Evolutionary conservation across 1,140 invertebrate genomes (phyloP), one percentile per base, ranked within the genome.

Genomic region (Bombus ignitus): DNA sequence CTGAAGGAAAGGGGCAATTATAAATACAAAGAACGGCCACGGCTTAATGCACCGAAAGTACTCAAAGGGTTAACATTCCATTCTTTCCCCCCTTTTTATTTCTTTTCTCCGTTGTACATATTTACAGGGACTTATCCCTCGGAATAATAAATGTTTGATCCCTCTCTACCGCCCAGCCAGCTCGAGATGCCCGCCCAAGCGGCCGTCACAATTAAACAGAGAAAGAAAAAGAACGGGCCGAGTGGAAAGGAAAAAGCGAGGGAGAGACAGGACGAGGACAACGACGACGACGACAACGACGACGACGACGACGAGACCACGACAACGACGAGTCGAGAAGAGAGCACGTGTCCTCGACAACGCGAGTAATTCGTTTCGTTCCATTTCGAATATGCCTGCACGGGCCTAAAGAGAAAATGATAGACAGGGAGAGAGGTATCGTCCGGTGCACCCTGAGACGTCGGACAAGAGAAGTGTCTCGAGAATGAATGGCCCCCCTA

Each of bases 271-370:
- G 68, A 28, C 66, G 35, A 68, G 81, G n/a, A n/a, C n/a, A 73
- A 83, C 78, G 62, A 70, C 72, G 65, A 85, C 85, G 73, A 83
- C 78, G 18, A 18, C n/a, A 12, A 65, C 13, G 62, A 65, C n/a
- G n/a, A 72, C 70, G 73, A 86, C 83, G 70, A 83, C 81, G 66
- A 35, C 5, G 47, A 53, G n/a, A 65, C 4, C 12, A 32, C n/a
- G n/a, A 73, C 76, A 65, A 87, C 85, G 81, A 83, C 76, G 77
- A 85, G 87, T 88, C 89, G 86, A 81, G n/a, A 28, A 70, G 73
- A 78, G 83, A 75, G 73, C 83, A 62, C 83, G 83, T 85, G 83
- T 85, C 83, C 83, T 3, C 83, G 77, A 62, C 68, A 72, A 72
- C 66, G 76, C 83, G 83, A 37, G 76, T 78, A 85, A 85, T 85